A percentile compares a stretch with the other conserved stretches of the same genome.
Conservation (phyloP, 2,113 vertebrate genomes). For the Telmatochromis sp. region DNA sequence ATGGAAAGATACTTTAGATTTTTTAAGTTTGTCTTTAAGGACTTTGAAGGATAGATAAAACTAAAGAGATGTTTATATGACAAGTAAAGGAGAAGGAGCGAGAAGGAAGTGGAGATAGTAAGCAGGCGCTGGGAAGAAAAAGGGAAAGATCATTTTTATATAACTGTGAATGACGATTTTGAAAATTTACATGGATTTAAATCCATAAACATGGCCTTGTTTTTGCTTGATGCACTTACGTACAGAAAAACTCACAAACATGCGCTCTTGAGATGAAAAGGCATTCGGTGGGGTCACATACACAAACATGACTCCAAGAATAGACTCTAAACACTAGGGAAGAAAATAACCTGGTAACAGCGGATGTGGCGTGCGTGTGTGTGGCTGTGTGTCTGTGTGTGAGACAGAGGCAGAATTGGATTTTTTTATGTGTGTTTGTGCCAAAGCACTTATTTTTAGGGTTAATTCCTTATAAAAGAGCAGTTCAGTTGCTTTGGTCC, state of each 20-base stretch:
- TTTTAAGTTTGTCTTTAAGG: neutral
- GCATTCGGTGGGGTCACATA: conserved; percentile 41
- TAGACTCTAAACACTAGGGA: conserved; percentile 58
- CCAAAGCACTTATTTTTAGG: neutral
- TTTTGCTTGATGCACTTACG: neutral
- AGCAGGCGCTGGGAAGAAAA: neutral
- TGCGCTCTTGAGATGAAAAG: conserved; percentile 18
- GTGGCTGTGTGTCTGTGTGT: neutral
- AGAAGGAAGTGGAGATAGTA: neutral
- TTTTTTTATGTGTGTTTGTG: neutral
- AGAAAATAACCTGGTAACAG: conserved; percentile 50
- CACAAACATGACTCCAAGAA: conserved; percentile 47
- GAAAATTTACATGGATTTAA: neutral
- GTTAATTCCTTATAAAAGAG: neutral
- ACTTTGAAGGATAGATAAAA: neutral
- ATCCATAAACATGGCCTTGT: neutral
- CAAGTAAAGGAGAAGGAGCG: neutral
- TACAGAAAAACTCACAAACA: conserved; percentile 4
- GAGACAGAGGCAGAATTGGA: neutral
- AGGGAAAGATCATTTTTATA: neutral
- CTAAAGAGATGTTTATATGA: neutral
- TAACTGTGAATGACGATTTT: neutral
- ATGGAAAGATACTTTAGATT: neutral
- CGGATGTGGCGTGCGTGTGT: neutral
- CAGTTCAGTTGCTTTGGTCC: neutral